Evolutionary conservation across 2,888 invertebrate species (phyloP), one percentile per base, ranked within the genome.

Genomic region (Altica lythri): DNA sequence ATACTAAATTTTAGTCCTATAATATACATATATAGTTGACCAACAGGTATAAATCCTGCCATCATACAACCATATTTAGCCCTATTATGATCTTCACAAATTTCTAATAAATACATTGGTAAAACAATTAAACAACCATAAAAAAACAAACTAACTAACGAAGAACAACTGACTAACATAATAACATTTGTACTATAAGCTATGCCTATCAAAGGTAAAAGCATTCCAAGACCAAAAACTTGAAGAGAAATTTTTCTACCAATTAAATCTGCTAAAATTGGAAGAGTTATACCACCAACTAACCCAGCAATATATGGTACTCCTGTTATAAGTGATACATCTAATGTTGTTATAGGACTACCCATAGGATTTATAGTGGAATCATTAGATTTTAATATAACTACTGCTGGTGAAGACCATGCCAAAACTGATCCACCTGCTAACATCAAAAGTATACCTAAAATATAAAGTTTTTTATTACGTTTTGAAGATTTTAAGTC

Each of bases 161-260:
- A 38, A 6, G 5, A 18, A 10, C 12, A 38, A 8, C 10, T 8
- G 6, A 48, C 22, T 2, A 38, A n/a, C n/a, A 14, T 12, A 3
- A n/a, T 12, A 8, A 65, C 38, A 2, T 32, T 27, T 8, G 37
- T 45, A 4, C 60, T 60, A 12, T 61, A 59, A 1, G 61, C 58
- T 4, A 56, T 5, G 0, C 52, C 46, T 1, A 60, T 12, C 16
- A 53, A 18, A 1, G 61, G 88, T 0, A 84, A 25, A 13, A 86
- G 71, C 50, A 86, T 85, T 0, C 89, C 86, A 0, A 86, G 61
- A 0, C 83, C 76, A 10, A 85, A 80, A 6, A 81, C 72, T 4
- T 89, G 70, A 5, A 90, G 75, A 0, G 84, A 81, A 78, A 79
- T 81, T 75, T 86, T 88, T 10, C 88, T 78, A 0, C 89, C 89